phyloP scores from a whole-genome alignment of 2,113 vertebrate species.

The Nothocercus nigrocapillus region DNA sequence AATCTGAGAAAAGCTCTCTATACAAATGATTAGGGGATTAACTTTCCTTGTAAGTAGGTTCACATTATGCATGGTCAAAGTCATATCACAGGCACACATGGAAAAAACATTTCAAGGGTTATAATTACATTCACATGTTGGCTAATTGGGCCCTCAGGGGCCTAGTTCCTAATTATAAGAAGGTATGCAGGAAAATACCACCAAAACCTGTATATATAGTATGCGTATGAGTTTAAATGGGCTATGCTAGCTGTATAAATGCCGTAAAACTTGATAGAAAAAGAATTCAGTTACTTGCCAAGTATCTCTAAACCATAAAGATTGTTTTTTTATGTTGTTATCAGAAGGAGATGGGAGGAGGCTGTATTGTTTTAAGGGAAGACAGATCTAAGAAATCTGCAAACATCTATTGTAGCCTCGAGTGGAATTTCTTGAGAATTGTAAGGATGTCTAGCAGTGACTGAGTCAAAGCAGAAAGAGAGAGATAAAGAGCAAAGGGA shows the following conservation, averaged over 20 bases:
- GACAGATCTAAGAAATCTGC: background rate
- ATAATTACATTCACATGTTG: constrained; percentile 81
- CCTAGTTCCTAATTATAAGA: constrained; percentile 79
- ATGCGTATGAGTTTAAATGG: constrained; percentile 78
- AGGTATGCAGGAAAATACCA: constrained; percentile 71
- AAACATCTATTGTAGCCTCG: constrained; percentile 21
- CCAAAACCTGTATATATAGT: constrained; percentile 71
- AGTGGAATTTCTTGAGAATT: constrained; percentile 32
- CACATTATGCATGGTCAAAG: constrained; percentile 70
- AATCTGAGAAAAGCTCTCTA: constrained; percentile 58
- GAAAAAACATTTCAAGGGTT: constrained; percentile 73
- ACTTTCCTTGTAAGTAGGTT: constrained; percentile 66
- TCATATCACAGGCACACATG: constrained; percentile 71
- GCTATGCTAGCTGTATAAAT: constrained; percentile 72
- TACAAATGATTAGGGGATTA: constrained; percentile 66
- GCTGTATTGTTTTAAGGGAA: constrained; percentile 35
- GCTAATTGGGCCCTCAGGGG: constrained; percentile 82
- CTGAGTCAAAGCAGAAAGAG: background rate
- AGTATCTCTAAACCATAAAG: constrained; percentile 58
- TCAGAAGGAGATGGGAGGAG: constrained; percentile 59
- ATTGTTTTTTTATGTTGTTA: constrained; percentile 48
- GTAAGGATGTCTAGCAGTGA: constrained; percentile 13
- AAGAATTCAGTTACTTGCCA: constrained; percentile 67
- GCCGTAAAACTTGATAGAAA: constrained; percentile 79
- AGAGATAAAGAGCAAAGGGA: background rate